Conservation (phyloP, 2,888 invertebrate species). For the Phalera bucephala region DNA sequence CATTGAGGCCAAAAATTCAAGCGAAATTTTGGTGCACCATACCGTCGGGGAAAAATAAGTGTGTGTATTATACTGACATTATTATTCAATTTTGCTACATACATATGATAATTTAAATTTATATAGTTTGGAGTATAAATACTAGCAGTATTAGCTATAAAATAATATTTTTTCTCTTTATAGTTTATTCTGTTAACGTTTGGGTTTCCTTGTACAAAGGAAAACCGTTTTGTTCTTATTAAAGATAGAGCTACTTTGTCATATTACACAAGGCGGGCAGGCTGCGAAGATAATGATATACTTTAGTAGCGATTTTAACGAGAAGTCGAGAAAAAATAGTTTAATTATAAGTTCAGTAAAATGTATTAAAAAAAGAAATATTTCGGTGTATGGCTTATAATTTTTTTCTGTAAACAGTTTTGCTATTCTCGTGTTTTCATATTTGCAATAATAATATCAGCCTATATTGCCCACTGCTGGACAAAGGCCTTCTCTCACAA, state of each 20-base stretch:
- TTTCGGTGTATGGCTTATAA: neutral
- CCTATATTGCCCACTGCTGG: too few species aligned
- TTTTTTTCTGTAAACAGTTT: neutral
- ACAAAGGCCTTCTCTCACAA: too few species aligned
- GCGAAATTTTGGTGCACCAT: too few species aligned
- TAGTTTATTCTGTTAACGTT: too few species aligned
- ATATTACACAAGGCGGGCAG: conserved; percentile 19
- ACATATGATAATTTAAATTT: too few species aligned
- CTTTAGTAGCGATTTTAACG: conserved; percentile 11
- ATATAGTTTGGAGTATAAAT: too few species aligned
- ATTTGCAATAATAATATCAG: neutral
- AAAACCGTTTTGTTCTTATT: conserved; percentile 6
- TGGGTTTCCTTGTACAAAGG: conserved; percentile 12
- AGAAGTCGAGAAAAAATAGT: neutral
- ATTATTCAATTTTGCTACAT: too few species aligned
- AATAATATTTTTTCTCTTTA: too few species aligned
- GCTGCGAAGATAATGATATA: conserved; percentile 8
- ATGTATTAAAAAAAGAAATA: neutral
- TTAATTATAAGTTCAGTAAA: neutral
- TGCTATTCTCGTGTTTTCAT: neutral
- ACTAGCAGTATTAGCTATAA: too few species aligned
- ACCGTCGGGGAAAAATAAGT: too few species aligned
- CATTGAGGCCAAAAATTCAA: too few species aligned
- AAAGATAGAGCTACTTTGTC: neutral
- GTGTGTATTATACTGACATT: too few species aligned